A percentile compares a stretch with the other conserved stretches of the same genome.
phyloP scores from a whole-genome alignment of 1,140 invertebrate species.

The Xylocopa sonorina region DNA sequence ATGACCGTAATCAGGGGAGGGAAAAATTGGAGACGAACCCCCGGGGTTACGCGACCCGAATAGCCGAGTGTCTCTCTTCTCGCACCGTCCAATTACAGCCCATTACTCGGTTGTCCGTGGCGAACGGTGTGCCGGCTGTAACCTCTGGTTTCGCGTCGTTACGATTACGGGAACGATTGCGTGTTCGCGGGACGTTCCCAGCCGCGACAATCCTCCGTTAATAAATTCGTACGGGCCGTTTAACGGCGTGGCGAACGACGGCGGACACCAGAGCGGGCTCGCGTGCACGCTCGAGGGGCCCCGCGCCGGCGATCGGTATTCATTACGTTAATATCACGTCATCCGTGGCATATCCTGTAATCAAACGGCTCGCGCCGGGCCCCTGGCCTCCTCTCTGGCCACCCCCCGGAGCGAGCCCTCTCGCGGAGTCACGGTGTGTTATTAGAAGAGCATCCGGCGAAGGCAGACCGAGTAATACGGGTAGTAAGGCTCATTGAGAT shows the following conservation, averaged over 20 bases:
- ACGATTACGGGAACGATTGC: constrained; percentile 22
- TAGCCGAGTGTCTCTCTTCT: not conserved
- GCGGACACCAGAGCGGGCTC: not conserved
- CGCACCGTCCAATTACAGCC: constrained; percentile 27
- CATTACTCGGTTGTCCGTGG: constrained; percentile 17
- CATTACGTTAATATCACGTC: constrained; percentile 77
- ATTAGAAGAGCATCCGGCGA: constrained; percentile 74
- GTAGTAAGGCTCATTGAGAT: constrained; percentile 68
- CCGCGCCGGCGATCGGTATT: constrained; percentile 64
- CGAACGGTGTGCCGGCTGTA: not conserved
- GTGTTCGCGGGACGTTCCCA: constrained; percentile 20
- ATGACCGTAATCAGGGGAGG: not conserved
- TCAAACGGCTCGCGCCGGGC: constrained; percentile 68
- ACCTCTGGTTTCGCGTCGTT: constrained; percentile 33
- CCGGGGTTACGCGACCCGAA: not conserved
- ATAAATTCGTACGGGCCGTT: constrained; percentile 33
- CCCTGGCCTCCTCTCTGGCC: constrained; percentile 13
- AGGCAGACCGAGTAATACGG: constrained; percentile 65
- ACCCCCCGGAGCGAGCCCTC: constrained; percentile 63
- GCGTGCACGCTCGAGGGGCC: constrained; percentile 10
- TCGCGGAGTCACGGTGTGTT: constrained; percentile 65
- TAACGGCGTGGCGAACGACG: constrained; percentile 1
- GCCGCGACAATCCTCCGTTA: constrained; percentile 34
- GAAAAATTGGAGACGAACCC: not conserved
- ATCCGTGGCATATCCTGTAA: constrained; percentile 74